phyloP scores from a whole-genome alignment of 2,113 vertebrate species.

The Vicugna pacos region DNA sequence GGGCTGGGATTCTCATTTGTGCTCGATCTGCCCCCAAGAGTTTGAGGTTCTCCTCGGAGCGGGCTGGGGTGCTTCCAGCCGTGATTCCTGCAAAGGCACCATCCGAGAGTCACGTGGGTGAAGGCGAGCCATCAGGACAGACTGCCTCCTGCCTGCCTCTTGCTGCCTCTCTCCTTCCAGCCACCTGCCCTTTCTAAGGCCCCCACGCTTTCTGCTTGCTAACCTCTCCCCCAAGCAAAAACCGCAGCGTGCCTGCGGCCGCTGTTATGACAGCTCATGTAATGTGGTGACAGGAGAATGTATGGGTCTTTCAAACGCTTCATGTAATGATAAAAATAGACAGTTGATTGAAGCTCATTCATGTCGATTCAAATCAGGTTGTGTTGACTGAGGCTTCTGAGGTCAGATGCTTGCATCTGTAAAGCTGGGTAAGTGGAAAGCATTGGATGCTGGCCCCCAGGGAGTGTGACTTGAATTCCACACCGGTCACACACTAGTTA shows the following conservation, averaged over 20 bases:
- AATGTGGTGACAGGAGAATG: not conserved
- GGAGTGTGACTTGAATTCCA: not conserved
- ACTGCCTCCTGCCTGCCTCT: not conserved
- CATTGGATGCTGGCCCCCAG: too few species aligned
- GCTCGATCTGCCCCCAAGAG: not conserved
- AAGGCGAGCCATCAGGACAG: too few species aligned
- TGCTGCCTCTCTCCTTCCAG: not conserved
- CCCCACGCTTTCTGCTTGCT: too few species aligned
- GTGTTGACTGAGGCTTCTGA: not conserved
- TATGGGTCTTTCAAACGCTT: not conserved
- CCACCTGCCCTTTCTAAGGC: not conserved
- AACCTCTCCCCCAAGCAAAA: not conserved
- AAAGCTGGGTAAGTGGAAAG: not conserved
- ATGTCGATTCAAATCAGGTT: not conserved
- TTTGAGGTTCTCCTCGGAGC: not conserved
- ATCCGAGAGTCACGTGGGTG: rapidly evolving
- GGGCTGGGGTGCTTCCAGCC: not conserved
- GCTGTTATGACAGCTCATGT: not conserved
- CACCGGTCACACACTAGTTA: not conserved
- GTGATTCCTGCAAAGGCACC: not conserved
- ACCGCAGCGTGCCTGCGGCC: not conserved
- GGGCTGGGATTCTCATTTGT: not conserved
- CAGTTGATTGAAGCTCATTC: not conserved
- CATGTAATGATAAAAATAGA: not conserved
- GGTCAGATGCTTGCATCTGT: not conserved